phyloP scores from a whole-genome alignment of 2,888 invertebrate species.

The Idaea aversata region DNA sequence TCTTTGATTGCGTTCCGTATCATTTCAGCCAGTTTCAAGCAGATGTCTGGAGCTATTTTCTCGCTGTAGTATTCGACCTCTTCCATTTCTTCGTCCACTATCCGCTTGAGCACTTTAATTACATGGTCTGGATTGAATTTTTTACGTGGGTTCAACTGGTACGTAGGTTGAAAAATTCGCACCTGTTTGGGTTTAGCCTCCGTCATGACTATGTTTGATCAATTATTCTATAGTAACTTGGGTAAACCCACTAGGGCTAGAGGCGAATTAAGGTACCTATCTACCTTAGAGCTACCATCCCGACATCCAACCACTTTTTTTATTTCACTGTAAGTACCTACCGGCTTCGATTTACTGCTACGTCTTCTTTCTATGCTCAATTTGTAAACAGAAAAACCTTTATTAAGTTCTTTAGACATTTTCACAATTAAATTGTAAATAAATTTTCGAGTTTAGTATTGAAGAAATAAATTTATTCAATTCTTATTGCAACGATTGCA shows the following conservation, averaged over 20 bases:
- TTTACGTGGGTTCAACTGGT: constrained; percentile 82
- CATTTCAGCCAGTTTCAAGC: constrained; percentile 80
- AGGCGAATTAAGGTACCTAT: not conserved
- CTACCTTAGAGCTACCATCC: not conserved
- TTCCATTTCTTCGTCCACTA: constrained; percentile 81
- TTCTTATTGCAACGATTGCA: not conserved
- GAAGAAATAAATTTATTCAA: not conserved
- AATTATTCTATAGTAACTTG: constrained; percentile 27
- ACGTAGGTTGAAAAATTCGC: constrained; percentile 82
- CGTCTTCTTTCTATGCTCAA: constrained; percentile 35
- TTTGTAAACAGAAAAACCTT: constrained; percentile 37
- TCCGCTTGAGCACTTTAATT: constrained; percentile 78
- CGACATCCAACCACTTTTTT: not conserved
- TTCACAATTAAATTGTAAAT: constrained; percentile 1
- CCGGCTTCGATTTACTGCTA: constrained; percentile 47
- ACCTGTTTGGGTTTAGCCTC: constrained; percentile 61
- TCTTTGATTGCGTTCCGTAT: constrained; percentile 82
- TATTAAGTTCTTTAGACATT: constrained; percentile 52
- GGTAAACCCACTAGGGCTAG: not conserved
- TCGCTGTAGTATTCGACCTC: constrained; percentile 83
- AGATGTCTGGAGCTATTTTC: constrained; percentile 76
- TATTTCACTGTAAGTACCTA: constrained; percentile 23
- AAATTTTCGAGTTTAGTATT: not conserved
- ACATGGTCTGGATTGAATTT: constrained; percentile 83
- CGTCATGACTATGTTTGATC: constrained; percentile 57